Evolutionary conservation across 2,113 vertebrate genomes (phyloP), one percentile per base, ranked within the genome.

Genomic region (Thunnus maccoyii): DNA sequence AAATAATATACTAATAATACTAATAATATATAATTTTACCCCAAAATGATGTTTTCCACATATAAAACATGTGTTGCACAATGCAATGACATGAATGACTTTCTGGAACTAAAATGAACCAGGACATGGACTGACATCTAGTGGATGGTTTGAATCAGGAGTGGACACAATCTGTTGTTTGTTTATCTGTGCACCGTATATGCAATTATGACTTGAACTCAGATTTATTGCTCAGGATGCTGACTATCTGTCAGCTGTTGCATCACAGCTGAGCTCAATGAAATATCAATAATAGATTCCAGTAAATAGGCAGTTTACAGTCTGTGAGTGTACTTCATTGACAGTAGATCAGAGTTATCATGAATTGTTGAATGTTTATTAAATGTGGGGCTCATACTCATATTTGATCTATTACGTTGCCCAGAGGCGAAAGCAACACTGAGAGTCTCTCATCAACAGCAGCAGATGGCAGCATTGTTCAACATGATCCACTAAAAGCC

Each of bases 401-500:
- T 52, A 67, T 83, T 73, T 71, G 17, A 72, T 63, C 17, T 58
- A 27, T 18, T 32, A 58, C 72, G 65, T 52, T 73, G 20, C 46
- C 51, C 55, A 50, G 46, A 47, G 68, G 47, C 72, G 22, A 50
- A 25, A 8, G 11, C 32, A 69, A 17, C 15, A 55, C 14, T 1
- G n/a, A 6, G 22, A 2, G 50, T 32, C 5, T 82, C 52, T 76
- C 5, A 47, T 50, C 22, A 50, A 3, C 8, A 57, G 22, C 91
- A 85, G 84, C 79, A 89, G 91, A 76, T 86, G 91, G 92, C 89
- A 89, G 88, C 76, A 89, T 88, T 91, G 86, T 73, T 89, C 88
- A 88, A 57, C 62, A n/a, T n/a, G 46, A 80, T 3, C 58, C 46
- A 62, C 15, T 0, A 17, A 50, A 52, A 15, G 18, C 8, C 11